Base-by-base conservation (phyloP, 2,888 invertebrate genomes). In the Lithosia quadra region DNA sequence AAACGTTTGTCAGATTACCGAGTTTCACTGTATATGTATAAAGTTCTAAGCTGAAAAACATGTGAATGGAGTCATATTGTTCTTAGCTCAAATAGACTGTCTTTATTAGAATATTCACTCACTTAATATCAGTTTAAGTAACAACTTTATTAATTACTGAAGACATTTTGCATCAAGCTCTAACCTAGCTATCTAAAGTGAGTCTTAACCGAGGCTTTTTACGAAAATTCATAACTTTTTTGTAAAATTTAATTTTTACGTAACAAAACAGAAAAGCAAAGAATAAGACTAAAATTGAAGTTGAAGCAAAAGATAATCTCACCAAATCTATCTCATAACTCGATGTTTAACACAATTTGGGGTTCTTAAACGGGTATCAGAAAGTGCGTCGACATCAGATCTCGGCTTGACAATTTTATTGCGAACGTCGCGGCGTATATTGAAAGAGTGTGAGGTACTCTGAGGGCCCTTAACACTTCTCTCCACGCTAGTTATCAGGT, bases 381-480 rank as follows among this genome's bases (percentile, higher is more conserved):
- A 88, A 89, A 92, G 86, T 88, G 92, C 91, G 90, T 92, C 91
- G 93, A 92, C 92, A 92, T 93, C 92, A 91, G 88, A 88, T 90
- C 87, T 88, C 84, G 76, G 80, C 88, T 90, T 86, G 90, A 90
- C 89, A 88, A 90, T 88, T 92, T 92, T 92, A 93, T 93, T 92
- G 90, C 92, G 82, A 87, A 84, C 88, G 85, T 83, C 80, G 77
- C 39, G 72, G 73, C 76, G 86, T 87, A 86, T 88, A 91, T 92
- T 92, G 91, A 88, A 86, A 84, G 85, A 77, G 69, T 82, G 86
- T 82, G 80, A 94, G 92, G 72, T 86, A 67, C 66, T 71, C 68
- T 80, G 58, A 69, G 60, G 65, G 70, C 89, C 81, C 92, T 92
- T 86, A 82, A 76, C 89, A 86, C 88, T 86, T 91, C 90, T 91